Conservation (phyloP, 2,113 vertebrate species). For the Xenopus borealis region DNA sequence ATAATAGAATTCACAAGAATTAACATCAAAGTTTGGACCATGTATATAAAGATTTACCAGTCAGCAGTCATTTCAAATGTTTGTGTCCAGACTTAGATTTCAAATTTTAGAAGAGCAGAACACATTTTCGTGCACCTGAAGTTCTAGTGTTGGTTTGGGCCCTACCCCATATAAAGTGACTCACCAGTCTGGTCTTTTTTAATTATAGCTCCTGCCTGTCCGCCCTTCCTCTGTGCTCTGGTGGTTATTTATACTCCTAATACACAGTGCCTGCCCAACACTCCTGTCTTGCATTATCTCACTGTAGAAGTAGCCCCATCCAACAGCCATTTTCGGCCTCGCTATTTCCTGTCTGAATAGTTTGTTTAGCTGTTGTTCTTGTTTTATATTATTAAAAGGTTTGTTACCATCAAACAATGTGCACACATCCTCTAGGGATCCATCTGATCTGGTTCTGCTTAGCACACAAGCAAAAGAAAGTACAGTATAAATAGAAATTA, state of each 20-base stretch:
- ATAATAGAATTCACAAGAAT: no score
- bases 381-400: background rate
- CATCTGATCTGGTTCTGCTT: background rate
- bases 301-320: background rate
- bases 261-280: background rate
- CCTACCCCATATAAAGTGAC: no score
- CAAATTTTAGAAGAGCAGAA: no score
- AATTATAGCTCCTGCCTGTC: no score
- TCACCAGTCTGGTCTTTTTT: no score
- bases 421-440: background rate
- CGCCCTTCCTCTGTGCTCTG: no score
- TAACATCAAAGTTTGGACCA: no score
- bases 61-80: no score
- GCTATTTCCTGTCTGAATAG: conserved; percentile 1
- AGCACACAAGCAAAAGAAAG: background rate
- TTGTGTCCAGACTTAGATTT: no score
- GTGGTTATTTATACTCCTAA: background rate
- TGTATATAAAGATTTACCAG: no score
- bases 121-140: no score
- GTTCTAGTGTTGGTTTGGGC: no score
- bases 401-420: background rate
- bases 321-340: background rate
- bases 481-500: background rate
- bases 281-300: background rate
- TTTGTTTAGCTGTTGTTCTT: background rate